phyloP scores from a whole-genome alignment of 2,113 vertebrate species.

The Brachionichthys hirsutus region DNA sequence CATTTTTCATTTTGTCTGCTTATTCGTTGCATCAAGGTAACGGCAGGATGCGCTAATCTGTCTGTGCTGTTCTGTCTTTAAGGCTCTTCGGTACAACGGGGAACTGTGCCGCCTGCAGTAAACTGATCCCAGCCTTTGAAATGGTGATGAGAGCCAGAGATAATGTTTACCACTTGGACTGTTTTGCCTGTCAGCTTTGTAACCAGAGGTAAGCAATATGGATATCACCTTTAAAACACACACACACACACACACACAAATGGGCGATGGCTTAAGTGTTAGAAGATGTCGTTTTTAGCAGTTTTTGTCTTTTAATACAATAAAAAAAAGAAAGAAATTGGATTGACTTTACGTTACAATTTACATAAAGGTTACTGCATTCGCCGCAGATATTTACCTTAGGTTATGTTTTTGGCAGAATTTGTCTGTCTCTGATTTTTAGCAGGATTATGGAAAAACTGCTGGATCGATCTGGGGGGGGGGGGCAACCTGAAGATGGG shows the following conservation, averaged over 20 bases:
- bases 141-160: slow-evolving; percentile 99
- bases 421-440: too few relatives aligned
- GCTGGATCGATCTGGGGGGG: too few relatives aligned
- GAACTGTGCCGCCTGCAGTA: slow-evolving; percentile 99
- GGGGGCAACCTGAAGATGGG: too few relatives aligned
- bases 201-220: slow-evolving; percentile 96
- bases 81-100: slow-evolving; percentile 99
- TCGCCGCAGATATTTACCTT: too few relatives aligned
- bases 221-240: slow-evolving; percentile 45
- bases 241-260: slow-evolving; percentile 14
- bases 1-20: slow-evolving; percentile 38
- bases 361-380: too few relatives aligned
- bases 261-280: slow-evolving; percentile 45
- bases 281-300: not conserved
- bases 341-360: too few relatives aligned
- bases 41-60: slow-evolving; percentile 66
- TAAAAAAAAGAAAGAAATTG: too few relatives aligned
- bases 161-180: slow-evolving; percentile 99
- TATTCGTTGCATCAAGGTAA: slow-evolving; percentile 58
- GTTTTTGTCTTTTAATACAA: too few relatives aligned
- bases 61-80: slow-evolving; percentile 73
- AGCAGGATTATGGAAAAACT: too few relatives aligned
- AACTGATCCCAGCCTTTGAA: slow-evolving; percentile 99
- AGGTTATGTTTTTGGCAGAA: too few relatives aligned
- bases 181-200: slow-evolving; percentile 99